A percentile compares a stretch with the other conserved stretches of the same genome.
These are phyloP conservation scores for Sepiola atlantica DNA, from an alignment of 2,888 invertebrate species.

Conservation along the genomic window DNA sequence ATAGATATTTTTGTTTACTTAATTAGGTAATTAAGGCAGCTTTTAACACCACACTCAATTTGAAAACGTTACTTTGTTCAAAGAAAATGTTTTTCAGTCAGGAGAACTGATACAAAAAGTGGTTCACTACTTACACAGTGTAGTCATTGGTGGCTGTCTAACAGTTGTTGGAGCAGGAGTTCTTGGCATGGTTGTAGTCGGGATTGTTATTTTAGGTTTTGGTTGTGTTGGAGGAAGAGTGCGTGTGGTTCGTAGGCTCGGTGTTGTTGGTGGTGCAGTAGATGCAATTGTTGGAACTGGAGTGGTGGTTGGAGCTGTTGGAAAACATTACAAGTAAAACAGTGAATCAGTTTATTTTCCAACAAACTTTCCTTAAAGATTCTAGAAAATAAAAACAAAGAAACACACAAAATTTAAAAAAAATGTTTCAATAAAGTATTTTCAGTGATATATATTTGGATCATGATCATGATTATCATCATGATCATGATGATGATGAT, in stretches of 20 bases:
- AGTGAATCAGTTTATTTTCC: background rate
- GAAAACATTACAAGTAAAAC: background rate
- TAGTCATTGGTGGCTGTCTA: background rate
- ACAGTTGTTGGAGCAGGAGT: background rate
- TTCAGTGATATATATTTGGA: no score
- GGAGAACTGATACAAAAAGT: no score
- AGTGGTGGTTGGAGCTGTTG: background rate
- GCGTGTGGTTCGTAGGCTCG: no score
- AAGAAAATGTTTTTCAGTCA: no score
- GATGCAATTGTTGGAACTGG: background rate
- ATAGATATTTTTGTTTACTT: no score
- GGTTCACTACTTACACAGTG: background rate
- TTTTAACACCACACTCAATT: no score
- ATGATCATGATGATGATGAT: no score
- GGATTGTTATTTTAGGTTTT: background rate
- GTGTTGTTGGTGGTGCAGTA: background rate
- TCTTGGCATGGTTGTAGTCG: background rate
- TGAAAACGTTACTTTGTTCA: no score
- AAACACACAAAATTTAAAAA: background rate
- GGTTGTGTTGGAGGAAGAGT: no score
- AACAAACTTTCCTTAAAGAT: background rate
- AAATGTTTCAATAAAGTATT: no score
- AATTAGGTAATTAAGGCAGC: no score
- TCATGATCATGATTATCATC: no score
- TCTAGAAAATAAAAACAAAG: background rate